Base-by-base conservation (phyloP, 2,888 invertebrate species). In the Sphecodes monilicornis region DNA sequence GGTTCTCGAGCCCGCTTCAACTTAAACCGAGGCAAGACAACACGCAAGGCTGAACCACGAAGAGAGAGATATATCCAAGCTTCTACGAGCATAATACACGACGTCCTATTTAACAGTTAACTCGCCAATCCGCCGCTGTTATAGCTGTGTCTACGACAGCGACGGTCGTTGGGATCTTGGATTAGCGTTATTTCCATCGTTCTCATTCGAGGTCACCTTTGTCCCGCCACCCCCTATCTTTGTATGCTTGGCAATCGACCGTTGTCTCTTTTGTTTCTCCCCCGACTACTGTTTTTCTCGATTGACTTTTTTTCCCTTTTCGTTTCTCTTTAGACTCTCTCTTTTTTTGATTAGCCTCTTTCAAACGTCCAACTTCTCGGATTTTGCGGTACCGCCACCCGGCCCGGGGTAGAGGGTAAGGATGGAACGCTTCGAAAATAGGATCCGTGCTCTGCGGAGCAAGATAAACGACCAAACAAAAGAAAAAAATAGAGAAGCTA, bases 351-450 rank as follows among this genome's bases (percentile, higher is more conserved):
- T 68, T 43, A 70, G 60, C 57, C 66, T 74, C 22, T 79, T 57
- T 69, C 72, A 50, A 71, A 77, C 50, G 73, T 79, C 72, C 39
- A 39, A 77, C 39, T 71, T 70, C 43, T 82, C 80, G 80, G 84
- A 84, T 87, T 71, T 82, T 85, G 83, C 87, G 88, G 86, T 88
- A 90, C 89, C 90, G 90, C 86, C 90, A 86, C 84, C 87, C 88
- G 85, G 86, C 85, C 87, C 87, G 88, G 87, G 89, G 88, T 89
- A 89, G 90, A 92, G 90, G 90, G 89, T 89, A 90, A 91, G 91
- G 90, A 90, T 88, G 84, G 85, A 90, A 80, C 81, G 85, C 82
- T 82, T 86, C 80, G 88, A 88, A 88, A 85, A 85, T 75, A 88
- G 90, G 86, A 89, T 76, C 86, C 88, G 87, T 86, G 87, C 86